Evolutionary conservation across 2,888 invertebrate genomes (phyloP), one percentile per base, ranked within the genome.

Genomic region (Diarsia mendica): DNA sequence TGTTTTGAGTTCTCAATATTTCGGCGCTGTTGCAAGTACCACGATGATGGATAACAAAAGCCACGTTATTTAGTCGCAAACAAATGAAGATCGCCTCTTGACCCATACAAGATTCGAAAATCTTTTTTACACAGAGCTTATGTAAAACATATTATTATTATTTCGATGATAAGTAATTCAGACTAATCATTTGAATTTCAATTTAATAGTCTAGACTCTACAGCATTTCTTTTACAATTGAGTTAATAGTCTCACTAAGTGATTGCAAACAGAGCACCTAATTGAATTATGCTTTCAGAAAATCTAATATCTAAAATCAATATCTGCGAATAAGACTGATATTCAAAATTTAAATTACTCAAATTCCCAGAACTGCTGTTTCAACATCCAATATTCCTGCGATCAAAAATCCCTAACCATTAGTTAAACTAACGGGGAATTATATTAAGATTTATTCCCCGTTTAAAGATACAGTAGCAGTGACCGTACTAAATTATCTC

Each of bases 401-500:
- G 28, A 33, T 68, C 20, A 51, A 58, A 67, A 67, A 28, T 10
- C n/a, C 15, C n/a, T 13, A 13, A 51, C 20, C 10, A 46, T 28
- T 44, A 2, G 39, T 51, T 58, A n/a, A 49, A 63, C 3, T 63
- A 48, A 64, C 18, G 10, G 20, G 48, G 23, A 44, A 69, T 67
- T 69, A 67, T 46, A 77, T 5, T 11, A 13, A 64, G 69, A 74
- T 73, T 15, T n/a, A 77, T 66, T 28, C 13, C 8, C 53, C 71
- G n/a, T 75, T 84, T 51, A 68, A 61, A 69, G 53, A 63, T 28
- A 73, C 11, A 20, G 33, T 18, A 69, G 64, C 10, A 15, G 39
- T 20, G 73, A 80, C 80, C 79, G 75, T 79, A 80, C 65, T 82
- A 72, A 78, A 76, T 83, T 61, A 79, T n/a, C 20, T 48, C 9